Base-by-base conservation (phyloP, 2,888 invertebrate species). In the Argyresthia albistria region DNA sequence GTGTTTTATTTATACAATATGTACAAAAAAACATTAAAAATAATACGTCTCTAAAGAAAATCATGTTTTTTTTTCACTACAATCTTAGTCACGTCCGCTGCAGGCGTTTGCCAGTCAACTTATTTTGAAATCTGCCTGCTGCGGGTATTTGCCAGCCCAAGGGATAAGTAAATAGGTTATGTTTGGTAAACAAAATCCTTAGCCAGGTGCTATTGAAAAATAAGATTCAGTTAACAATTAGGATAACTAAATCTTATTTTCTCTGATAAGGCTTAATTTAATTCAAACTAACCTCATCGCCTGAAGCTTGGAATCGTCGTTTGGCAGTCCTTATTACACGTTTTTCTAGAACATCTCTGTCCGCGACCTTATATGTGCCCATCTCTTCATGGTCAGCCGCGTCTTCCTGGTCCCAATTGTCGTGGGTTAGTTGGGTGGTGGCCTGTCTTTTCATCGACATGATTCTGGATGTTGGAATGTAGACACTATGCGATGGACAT, bases 331-430 rank as follows among this genome's bases (percentile, higher is more conserved):
- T 93, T 50, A 97, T 93, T 54, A 93, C 90, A 69, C 97, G 90
- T 62, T 89, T 90, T 66, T 93, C 91, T 16, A 97, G 70, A 56
- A 92, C 89, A 48, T 94, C 93, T 42, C 91, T 90, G 0, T 90
- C 56, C 12, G 92, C 91, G 61, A 80, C 74, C 61, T 88, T 83
- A 72, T 95, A 96, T 39, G 86, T 89, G 8, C 96, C 96, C 59
- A 91, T 90, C 63, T 95, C 93, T 69, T 95, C 95, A 25, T 70
- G 67, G 50, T 76, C 77, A 51, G 90, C 60, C 50, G 91, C 91
- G 1, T 94, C 93, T 53, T 95, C 95, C 55, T 91, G 81, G 69
- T 96, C 92, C 96, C 96, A 96, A 72, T 96, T 96, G 10, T 94
- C 93, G 65, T 93, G 94, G 76, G 93, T 95, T 58, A 97, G 76